phyloP scores from a whole-genome alignment of 1,140 invertebrate genomes.

The Listronotus oregonensis region DNA sequence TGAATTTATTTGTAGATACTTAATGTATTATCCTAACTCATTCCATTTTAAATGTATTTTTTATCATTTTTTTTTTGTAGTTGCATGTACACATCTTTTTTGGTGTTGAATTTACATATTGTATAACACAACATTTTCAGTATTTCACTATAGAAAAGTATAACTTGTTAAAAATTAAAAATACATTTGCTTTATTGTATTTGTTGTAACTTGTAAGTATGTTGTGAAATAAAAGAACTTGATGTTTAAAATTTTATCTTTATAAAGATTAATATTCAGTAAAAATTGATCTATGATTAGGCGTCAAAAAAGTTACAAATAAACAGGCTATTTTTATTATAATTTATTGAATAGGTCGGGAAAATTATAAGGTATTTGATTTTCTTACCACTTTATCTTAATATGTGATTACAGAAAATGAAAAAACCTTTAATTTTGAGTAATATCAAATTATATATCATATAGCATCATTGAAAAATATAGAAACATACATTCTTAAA shows the following conservation, averaged over 20 bases:
- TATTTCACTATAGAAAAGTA: constrained; percentile 15
- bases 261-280: no score
- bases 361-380: no score
- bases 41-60: constrained; percentile 37
- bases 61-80: constrained; percentile 25
- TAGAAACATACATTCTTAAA: no score
- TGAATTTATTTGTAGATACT: constrained; percentile 35
- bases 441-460: no score
- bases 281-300: no score
- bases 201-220: constrained; percentile 27
- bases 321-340: no score
- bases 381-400: no score
- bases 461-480: no score
- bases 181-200: constrained; percentile 12
- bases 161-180: constrained; percentile 10
- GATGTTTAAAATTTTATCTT: constrained; percentile 11
- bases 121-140: constrained; percentile 9
- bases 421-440: no score
- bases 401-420: no score
- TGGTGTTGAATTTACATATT: constrained; percentile 28
- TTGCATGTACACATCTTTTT: constrained; percentile 29
- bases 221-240: constrained; percentile 29
- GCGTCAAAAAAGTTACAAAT: no score
- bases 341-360: no score
- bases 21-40: constrained; percentile 38